phyloP scores from a whole-genome alignment of 2,888 invertebrate species.

The Ichneumoninae sp. region DNA sequence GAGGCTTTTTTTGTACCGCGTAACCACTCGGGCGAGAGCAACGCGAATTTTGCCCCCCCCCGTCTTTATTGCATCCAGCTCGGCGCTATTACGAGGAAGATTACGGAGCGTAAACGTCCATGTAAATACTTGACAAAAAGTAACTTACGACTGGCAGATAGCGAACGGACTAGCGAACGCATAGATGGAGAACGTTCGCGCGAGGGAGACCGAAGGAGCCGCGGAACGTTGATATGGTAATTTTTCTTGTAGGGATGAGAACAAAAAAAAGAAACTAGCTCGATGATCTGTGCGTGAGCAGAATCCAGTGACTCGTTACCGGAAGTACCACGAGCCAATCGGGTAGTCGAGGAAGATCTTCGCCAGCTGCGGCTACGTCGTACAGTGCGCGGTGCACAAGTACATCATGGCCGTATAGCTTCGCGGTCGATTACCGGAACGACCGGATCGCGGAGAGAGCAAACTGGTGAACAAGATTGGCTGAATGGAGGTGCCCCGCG shows the following conservation, averaged over 20 bases:
- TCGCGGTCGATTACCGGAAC: conserved; percentile 49
- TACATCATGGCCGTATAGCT: background rate
- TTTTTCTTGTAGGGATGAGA: conserved; percentile 45
- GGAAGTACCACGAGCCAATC: conserved; percentile 36
- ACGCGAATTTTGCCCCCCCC: conserved; percentile 13
- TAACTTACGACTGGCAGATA: conserved; percentile 17
- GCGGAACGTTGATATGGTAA: conserved; percentile 37
- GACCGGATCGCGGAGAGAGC: conserved; percentile 35
- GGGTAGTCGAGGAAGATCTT: conserved; percentile 12
- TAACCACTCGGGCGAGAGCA: background rate
- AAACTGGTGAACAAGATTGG: conserved; percentile 43
- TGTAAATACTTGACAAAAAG: conserved; percentile 48
- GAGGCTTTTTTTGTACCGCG: background rate
- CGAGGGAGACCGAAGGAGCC: conserved; percentile 2
- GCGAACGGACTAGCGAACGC: background rate
- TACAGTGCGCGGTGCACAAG: background rate
- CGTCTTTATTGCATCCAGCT: conserved; percentile 25
- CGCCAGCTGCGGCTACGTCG: background rate
- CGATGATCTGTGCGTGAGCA: conserved; percentile 30
- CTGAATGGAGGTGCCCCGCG: conserved; percentile 33
- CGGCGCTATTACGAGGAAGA: conserved; percentile 1
- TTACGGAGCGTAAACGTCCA: conserved; percentile 46
- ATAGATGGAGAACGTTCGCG: background rate
- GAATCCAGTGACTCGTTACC: conserved; percentile 50
- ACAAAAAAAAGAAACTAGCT: conserved; percentile 18